Percentiles rank a stretch among this genome's conserved stretches.
These are phyloP conservation scores for Tetragonisca angustula DNA, from an alignment of 2,888 invertebrate species.

Conservation along the genomic window DNA sequence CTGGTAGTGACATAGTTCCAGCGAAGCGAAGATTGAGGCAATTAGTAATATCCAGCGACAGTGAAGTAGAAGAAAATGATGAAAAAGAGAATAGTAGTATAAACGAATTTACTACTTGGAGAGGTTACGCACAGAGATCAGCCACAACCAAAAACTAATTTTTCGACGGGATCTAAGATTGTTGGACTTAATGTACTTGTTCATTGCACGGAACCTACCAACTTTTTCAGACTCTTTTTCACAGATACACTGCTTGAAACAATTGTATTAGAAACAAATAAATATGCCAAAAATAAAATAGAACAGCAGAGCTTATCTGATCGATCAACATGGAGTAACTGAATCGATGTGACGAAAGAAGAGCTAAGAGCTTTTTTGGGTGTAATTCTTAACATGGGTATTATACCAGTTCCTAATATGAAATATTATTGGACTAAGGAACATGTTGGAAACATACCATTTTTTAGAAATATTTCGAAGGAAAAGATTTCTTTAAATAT, in stretches of 20 bases:
- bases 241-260: neutral
- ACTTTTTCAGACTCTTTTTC: conserved; percentile 1
- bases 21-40: conserved; percentile 7
- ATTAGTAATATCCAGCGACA: conserved; percentile 14
- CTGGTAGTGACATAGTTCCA: neutral
- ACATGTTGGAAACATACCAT: too few species aligned
- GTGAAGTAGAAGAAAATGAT: conserved; percentile 6
- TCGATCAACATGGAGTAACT: conserved; percentile 8
- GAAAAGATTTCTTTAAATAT: too few species aligned
- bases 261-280: neutral
- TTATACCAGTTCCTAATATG: too few species aligned
- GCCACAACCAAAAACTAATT: conserved; percentile 9
- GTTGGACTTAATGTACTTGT: conserved; percentile 3
- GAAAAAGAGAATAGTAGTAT: conserved; percentile 10
- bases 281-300: conserved; percentile 10
- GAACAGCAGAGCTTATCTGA: conserved; percentile 14
- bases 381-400: too few species aligned
- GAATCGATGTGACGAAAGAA: conserved; percentile 8
- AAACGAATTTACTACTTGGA: conserved; percentile 9
- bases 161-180: conserved; percentile 9
- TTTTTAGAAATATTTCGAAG: too few species aligned
- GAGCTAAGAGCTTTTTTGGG: neutral
- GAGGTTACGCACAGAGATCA: conserved; percentile 4
- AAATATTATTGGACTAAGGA: too few species aligned
- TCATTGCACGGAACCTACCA: neutral